Percentiles rank a stretch among this genome's conserved stretches.
phyloP scores from a whole-genome alignment of 1,140 invertebrate species.

The Meloidogyne floridensis region DNA sequence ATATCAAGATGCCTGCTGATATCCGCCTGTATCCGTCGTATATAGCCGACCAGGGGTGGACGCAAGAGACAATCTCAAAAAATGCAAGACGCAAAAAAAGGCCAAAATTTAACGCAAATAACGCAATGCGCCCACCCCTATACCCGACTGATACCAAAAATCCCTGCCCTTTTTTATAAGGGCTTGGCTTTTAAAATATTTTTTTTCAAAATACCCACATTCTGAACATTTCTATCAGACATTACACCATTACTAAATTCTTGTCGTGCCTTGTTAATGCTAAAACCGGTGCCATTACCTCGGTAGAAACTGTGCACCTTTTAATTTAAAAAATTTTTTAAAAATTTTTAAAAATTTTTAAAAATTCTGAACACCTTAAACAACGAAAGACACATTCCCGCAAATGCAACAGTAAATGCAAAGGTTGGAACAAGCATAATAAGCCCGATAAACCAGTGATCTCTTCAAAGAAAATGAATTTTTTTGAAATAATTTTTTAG shows the following conservation, averaged over 20 bases:
- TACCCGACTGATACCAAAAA: too few species aligned
- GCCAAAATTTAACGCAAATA: too few species aligned
- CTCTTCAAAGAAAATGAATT: constrained; percentile 29
- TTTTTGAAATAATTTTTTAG: constrained; percentile 8
- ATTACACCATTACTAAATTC: constrained; percentile 94
- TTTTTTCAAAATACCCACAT: constrained; percentile 40
- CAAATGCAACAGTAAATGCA: constrained; percentile 60
- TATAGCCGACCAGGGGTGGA: too few species aligned
- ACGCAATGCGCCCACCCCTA: too few species aligned
- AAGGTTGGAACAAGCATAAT: constrained; percentile 61
- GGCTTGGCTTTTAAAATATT: neutral
- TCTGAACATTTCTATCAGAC: constrained; percentile 87
- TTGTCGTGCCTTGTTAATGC: constrained; percentile 90
- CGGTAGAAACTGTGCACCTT: constrained; percentile 73
- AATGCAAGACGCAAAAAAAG: too few species aligned
- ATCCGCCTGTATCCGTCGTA: too few species aligned
- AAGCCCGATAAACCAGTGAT: constrained; percentile 55
- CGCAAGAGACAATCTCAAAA: too few species aligned
- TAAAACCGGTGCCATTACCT: constrained; percentile 73
- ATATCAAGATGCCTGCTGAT: too few species aligned
- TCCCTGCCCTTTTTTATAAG: too few species aligned
- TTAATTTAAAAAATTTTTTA: constrained; percentile 66
- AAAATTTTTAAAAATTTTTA: neutral
- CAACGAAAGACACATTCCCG: constrained; percentile 62
- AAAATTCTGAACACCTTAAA: constrained; percentile 49